Evolutionary conservation across 2,888 invertebrate genomes (phyloP).

Genomic region (Philopedon plagiatum): DNA sequence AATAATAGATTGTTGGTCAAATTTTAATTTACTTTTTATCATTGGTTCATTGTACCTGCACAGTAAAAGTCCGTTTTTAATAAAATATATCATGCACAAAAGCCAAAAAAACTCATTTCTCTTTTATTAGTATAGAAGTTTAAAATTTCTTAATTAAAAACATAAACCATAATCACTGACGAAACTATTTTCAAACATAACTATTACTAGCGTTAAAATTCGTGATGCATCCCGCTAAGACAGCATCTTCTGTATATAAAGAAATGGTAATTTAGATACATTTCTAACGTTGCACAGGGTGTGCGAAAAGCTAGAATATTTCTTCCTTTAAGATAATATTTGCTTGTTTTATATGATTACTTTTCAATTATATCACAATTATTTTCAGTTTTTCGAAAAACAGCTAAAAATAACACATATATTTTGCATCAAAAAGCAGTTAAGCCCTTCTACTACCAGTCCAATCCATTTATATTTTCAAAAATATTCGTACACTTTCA

Average conservation of each 20-base stretch:
- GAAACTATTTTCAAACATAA: no score
- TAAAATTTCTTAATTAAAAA: conserved; percentile 42
- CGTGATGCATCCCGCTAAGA: conserved; percentile 42
- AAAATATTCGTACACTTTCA: no score
- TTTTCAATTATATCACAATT: no score
- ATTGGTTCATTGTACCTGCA: conserved; percentile 15
- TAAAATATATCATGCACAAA: conserved; percentile 16
- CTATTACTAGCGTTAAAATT: conserved; percentile 44
- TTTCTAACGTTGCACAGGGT: conserved; percentile 9
- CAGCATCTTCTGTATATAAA: conserved; percentile 35
- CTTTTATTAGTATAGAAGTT: not conserved
- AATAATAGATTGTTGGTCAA: conserved; percentile 3
- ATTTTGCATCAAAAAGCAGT: no score
- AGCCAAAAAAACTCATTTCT: conserved; percentile 22
- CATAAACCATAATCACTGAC: conserved; percentile 30
- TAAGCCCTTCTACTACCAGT: no score
- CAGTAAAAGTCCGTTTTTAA: conserved; percentile 24
- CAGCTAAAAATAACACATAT: no score
- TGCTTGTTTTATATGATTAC: no score
- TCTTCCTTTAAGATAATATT: no score
- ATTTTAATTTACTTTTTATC: conserved; percentile 8
- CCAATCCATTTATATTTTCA: no score
- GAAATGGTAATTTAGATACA: conserved; percentile 33
- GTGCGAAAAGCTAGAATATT: no score
- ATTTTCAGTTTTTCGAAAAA: no score